Base-by-base conservation (phyloP, 2,888 invertebrate genomes). In the Andrena hattorfiana region DNA sequence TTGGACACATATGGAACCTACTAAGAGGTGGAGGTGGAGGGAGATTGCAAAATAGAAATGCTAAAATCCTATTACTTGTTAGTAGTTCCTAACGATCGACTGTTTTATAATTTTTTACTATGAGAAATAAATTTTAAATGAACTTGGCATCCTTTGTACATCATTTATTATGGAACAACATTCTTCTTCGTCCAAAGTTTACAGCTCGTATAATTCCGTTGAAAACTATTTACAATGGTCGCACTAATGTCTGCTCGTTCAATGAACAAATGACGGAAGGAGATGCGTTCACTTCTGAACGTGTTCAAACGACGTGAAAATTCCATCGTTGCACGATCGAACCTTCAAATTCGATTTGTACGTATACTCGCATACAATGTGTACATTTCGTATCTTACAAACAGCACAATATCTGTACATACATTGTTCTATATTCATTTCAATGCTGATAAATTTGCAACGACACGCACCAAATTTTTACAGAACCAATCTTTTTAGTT, bases 121-220 rank as follows among this genome's bases (percentile, higher is more conserved):
- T 56, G 63, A 70, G 69, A 76, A 89, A 80, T 78, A 70, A 87
- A 84, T 76, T 77, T 63, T 81, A 73, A 81, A 81, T 73, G 64
- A 80, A 64, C 71, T 66, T 84, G 69, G 69, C 62, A 84, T 77
- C 56, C 54, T 85, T 85, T 84, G 48, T 87, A 81, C 51, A 88
- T 81, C 42, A 81, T 83, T 86, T 86, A 88, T 88, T 89, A 73
- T n/a, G 77, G 77, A 89, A 86, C 59, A 77, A 70, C 32, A 63
- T 77, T 69, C 30, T 79, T 81, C 73, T 28, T 71, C 26, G 60
- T 59, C 70, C 68, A 32, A 51, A 72, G 83, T 20, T 79, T 89
- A 83, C 81, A 89, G 76, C 72, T 74, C 49, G 20, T 49, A 60
- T 70, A 49, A 62, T 66, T 71, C 64, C 51, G 35, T 26, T 42